Base-by-base conservation (phyloP, 2,888 invertebrate genomes). In the Hypomecis punctinalis region DNA sequence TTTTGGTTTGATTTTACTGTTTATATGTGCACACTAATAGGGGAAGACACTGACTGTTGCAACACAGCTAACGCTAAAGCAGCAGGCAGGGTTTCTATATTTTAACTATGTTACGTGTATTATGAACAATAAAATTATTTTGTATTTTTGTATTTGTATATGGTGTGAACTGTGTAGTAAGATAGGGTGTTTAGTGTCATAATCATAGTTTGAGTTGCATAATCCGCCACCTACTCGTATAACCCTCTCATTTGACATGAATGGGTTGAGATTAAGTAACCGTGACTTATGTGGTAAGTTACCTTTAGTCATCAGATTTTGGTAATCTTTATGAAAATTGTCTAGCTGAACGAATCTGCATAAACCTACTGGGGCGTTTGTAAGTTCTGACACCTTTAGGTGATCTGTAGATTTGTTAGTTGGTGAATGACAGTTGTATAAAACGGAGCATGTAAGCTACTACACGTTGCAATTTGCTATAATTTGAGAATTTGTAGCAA, bases 171-270 rank as follows among this genome's bases (percentile, higher is more conserved):
- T 51, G n/a, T 53, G 40, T 48, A 71, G 45, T 8, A 67, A 10
- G 4, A 71, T 68, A 0, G 71, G 71, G 37, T 71, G 71, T 39
- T 70, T 71, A 0, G 60, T 48, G 23, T 70, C 55, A 48, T 40
- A 66, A 35, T 49, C 10, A 59, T n/a, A 66, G 8, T 54, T 13
- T 2, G 62, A 55, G 7, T 66, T 59, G 10, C 36, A 35, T 35
- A 67, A 39, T 8, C 67, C 46, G 10, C 67, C 69, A 9, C 67
- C 67, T 0, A 69, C 65, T 5, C 67, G 46, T 2, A 69, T 6
- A 6, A 69, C n/a, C 35, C 57, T 33, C 4, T 47, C n/a, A 36
- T 67, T 64, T 33, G 54, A 5, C 35, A 48, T 33, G 36, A 62
- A 62, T 6, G 47, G 47, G 49, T 49, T 69, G 5, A 67, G 53